These are phyloP conservation scores for Chrysolina oricalcia DNA, from an alignment of 2,888 invertebrate species.

Conservation along the genomic window DNA sequence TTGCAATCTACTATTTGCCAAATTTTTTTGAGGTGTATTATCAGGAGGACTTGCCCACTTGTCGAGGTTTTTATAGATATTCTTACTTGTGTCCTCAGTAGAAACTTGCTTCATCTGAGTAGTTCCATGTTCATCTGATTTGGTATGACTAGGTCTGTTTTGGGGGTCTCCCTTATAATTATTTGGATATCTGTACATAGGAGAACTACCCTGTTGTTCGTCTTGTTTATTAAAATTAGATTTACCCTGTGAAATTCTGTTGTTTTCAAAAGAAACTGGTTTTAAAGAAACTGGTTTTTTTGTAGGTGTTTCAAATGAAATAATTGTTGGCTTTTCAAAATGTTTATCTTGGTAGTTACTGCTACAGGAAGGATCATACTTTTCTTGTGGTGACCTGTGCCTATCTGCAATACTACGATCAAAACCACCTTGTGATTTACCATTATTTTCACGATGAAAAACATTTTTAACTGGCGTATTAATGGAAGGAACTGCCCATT, in stretches of 20 bases:
- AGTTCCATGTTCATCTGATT: background rate
- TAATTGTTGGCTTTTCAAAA: too few species aligned
- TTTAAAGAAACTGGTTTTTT: background rate
- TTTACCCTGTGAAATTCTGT: background rate
- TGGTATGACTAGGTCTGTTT: background rate
- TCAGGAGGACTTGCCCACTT: constrained; percentile 28
- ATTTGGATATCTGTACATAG: too few species aligned
- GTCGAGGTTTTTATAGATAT: constrained; percentile 30
- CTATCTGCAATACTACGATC: background rate
- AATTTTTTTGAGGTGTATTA: constrained; percentile 38
- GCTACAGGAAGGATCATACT: background rate
- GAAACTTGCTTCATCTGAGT: background rate
- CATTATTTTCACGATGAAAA: background rate
- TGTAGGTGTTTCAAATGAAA: too few species aligned
- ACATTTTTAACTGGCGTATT: constrained; percentile 35
- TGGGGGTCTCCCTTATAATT: background rate
- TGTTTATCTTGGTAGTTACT: background rate
- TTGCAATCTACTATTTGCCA: constrained; percentile 52
- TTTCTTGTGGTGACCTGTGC: background rate
- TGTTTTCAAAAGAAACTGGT: background rate
- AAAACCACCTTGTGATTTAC: background rate
- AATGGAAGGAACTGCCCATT: constrained; percentile 29
- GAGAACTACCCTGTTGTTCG: too few species aligned
- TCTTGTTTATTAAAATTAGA: background rate
- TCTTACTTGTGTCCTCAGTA: background rate